Evolutionary conservation across 1,140 invertebrate genomes (phyloP), one percentile per base, ranked within the genome.

Genomic region (Drosophila setifemur): DNA sequence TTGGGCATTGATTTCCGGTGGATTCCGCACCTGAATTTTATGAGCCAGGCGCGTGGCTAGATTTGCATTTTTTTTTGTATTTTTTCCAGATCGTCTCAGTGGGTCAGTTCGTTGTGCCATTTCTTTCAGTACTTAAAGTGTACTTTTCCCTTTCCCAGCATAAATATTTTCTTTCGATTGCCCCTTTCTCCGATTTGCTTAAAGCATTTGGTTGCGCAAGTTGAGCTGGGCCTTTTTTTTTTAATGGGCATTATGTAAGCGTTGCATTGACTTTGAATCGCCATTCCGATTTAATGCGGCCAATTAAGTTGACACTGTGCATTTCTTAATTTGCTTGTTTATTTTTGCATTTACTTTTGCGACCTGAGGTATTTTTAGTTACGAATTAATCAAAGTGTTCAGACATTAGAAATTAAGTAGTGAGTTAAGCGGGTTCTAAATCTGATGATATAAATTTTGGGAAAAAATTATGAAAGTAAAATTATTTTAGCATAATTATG

Each of bases 181-280:
- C 37, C 40, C 39, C 48, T 64, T 64, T 48, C 29, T 40, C 33
- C 33, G 31, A 14, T 44, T 12, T 39, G 47, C 4, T 9, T 16
- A 11, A 19, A 25, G 11, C 11, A 18, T 6, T 4, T 16, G 50
- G 53, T 85, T 85, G 76, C 73, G 73, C 85, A 83, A 83, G 54
- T 67, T 12, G 19, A 12, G 40, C 9, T 45, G 29, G 18, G 29
- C 6, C 9, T 16, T 8, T 9, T 26, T 23, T 16, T 8, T 9
- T 26, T 23, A 1, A 33, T 21, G 6, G 16, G 26, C 35, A 35
- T 85, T 83, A 83, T 70, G 57, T 85, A 85, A 85, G 69, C 69
- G 57, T 85, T 74, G 63, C 78, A 73, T 85, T 83, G 78, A 85
- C 78, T 83, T 83, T 85, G 78, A 68, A 83, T 73, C 57, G 55